Evolutionary conservation across 1,140 invertebrate genomes (phyloP).

Genomic region (Cydia amplana): DNA sequence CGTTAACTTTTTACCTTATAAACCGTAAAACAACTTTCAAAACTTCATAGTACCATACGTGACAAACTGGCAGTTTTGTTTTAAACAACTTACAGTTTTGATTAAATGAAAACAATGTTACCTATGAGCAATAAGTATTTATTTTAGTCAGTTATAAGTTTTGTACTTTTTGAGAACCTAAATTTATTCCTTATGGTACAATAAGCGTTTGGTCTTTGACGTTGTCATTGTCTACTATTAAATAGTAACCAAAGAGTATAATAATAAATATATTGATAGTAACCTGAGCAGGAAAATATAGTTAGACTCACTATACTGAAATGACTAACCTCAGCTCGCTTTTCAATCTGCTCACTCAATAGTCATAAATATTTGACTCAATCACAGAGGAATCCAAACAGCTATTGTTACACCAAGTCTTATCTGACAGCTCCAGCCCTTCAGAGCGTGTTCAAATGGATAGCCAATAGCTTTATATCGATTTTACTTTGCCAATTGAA

Average conservation of each 20-base stretch:
- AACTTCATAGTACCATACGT: constrained; percentile 14
- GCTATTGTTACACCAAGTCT: constrained; percentile 8
- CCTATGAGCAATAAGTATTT: background rate
- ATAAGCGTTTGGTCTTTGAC: too few species aligned
- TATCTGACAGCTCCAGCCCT: constrained; percentile 8
- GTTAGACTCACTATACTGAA: background rate
- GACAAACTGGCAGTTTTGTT: constrained; percentile 11
- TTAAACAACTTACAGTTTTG: background rate
- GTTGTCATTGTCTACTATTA: background rate
- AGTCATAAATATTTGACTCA: constrained; percentile 8
- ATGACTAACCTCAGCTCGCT: background rate
- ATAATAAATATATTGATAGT: too few species aligned
- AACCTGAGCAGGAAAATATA: background rate
- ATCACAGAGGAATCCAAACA: background rate
- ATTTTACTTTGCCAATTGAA: constrained; percentile 1
- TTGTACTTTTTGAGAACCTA: too few species aligned
- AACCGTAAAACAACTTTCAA: constrained; percentile 21
- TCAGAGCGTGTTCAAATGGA: background rate
- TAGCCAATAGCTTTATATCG: constrained; percentile 9
- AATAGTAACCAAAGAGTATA: too few species aligned
- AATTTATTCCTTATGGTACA: too few species aligned
- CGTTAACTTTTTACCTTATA: constrained; percentile 18
- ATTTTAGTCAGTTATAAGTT: background rate
- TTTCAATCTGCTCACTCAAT: background rate
- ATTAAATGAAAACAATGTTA: background rate